A percentile compares a stretch with the other conserved stretches of the same genome.
Conservation (phyloP, 1,140 invertebrate genomes). For the Melipona quadrifasciata region DNA sequence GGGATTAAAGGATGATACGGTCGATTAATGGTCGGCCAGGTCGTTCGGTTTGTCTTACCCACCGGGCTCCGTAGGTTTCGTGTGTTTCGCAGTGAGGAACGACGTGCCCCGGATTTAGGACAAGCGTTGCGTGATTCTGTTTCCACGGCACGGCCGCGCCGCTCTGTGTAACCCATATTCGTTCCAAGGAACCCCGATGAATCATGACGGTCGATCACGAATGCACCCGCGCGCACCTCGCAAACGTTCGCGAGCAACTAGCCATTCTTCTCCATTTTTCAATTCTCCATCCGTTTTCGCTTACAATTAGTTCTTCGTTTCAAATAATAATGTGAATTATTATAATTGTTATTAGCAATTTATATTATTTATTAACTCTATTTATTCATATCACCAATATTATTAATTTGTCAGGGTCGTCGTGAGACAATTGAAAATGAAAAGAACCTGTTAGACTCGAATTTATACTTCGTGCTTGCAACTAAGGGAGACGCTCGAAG, state of each 20-base stretch:
- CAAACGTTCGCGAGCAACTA: neutral
- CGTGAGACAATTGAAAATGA: too few species aligned
- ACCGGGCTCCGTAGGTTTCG: conserved; percentile 15
- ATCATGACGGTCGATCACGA: conserved; percentile 60
- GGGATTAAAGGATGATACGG: conserved; percentile 46
- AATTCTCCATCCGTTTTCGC: too few species aligned
- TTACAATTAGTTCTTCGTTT: too few species aligned
- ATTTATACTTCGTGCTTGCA: too few species aligned
- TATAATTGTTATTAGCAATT: too few species aligned
- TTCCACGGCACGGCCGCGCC: conserved; percentile 44
- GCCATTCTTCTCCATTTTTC: neutral
- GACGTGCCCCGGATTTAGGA: conserved; percentile 43
- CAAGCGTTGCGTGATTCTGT: conserved; percentile 61
- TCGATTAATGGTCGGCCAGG: conserved; percentile 52
- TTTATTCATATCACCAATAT: too few species aligned
- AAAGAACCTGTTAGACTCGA: neutral
- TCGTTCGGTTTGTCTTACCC: conserved; percentile 32
- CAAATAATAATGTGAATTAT: too few species aligned
- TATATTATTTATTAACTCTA: too few species aligned
- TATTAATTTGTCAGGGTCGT: too few species aligned
- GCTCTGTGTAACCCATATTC: conserved; percentile 54
- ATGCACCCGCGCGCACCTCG: conserved; percentile 49
- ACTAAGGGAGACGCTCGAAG: too few species aligned
- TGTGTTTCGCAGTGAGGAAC: conserved; percentile 50
- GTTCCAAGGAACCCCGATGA: conserved; percentile 24